phyloP scores from a whole-genome alignment of 53 echinoderm and acorn worm genomes.

The Paracentrotus lividus region DNA sequence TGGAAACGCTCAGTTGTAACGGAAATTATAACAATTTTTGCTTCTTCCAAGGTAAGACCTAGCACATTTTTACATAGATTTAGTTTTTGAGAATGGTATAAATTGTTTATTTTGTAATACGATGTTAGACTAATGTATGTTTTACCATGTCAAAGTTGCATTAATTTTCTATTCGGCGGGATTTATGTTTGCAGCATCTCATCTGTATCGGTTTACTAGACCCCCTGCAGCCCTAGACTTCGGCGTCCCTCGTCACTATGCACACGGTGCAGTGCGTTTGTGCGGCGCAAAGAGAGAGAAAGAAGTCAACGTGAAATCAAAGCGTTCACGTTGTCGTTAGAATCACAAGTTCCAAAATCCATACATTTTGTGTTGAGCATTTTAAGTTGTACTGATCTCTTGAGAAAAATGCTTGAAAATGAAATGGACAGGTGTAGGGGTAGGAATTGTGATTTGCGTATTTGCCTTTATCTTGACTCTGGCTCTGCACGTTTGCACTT shows the following conservation, averaged over 20 bases:
- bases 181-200: not conserved
- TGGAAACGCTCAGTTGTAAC: not conserved
- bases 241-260: slow-evolving; percentile 45
- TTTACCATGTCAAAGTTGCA: not conserved
- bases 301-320: too few relatives aligned
- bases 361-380: too few relatives aligned
- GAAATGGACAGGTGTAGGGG: too few relatives aligned
- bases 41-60: not conserved
- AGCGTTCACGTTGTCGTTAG: too few relatives aligned
- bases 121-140: not conserved
- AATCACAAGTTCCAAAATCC: too few relatives aligned
- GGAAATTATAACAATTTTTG: not conserved
- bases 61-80: not conserved
- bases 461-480: too few relatives aligned
- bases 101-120: not conserved
- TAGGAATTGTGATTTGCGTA: too few relatives aligned
- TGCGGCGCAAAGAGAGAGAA: too few relatives aligned
- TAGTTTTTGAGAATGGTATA: not conserved
- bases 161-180: not conserved
- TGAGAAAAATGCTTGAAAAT: too few relatives aligned
- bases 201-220: not conserved
- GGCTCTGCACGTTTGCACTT: too few relatives aligned
- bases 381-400: too few relatives aligned
- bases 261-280: not conserved
- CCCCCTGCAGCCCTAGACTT: slow-evolving; percentile 7